Evolutionary conservation across 2,113 vertebrate genomes (phyloP).

Genomic region (Dasyurus viverrinus): DNA sequence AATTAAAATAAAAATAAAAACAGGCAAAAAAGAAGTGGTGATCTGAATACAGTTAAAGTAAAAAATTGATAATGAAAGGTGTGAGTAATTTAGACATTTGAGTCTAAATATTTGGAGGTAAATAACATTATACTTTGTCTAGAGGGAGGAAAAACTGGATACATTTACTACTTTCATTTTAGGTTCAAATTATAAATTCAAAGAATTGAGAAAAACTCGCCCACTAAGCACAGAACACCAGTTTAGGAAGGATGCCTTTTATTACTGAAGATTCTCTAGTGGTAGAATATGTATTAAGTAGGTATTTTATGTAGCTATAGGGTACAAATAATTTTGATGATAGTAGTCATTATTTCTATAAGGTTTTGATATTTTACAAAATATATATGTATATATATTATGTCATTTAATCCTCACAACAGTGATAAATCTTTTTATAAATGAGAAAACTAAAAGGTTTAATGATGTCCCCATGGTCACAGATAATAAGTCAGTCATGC

Average conservation of each 20-base stretch:
- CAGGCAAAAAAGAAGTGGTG: background rate
- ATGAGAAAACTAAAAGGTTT: background rate
- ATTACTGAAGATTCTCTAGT: background rate
- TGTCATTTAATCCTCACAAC: background rate
- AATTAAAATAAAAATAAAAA: background rate
- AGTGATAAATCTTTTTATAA: background rate
- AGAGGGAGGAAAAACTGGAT: background rate
- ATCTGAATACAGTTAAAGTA: background rate
- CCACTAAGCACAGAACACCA: background rate
- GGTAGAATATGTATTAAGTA: background rate
- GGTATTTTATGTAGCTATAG: background rate
- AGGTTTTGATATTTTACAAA: background rate
- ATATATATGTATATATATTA: no score
- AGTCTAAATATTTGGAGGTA: background rate
- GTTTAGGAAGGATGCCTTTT: background rate
- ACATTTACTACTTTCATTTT: background rate
- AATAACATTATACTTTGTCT: background rate
- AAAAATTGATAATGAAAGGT: background rate
- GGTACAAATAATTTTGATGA: background rate
- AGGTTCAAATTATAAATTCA: no score
- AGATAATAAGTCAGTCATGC: background rate
- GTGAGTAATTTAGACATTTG: background rate
- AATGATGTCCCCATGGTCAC: background rate
- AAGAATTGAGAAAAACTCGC: background rate
- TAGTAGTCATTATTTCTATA: background rate